Base-by-base conservation (phyloP, 35 echinoderm and acorn worm genomes). In the Lytechinus pictus region DNA sequence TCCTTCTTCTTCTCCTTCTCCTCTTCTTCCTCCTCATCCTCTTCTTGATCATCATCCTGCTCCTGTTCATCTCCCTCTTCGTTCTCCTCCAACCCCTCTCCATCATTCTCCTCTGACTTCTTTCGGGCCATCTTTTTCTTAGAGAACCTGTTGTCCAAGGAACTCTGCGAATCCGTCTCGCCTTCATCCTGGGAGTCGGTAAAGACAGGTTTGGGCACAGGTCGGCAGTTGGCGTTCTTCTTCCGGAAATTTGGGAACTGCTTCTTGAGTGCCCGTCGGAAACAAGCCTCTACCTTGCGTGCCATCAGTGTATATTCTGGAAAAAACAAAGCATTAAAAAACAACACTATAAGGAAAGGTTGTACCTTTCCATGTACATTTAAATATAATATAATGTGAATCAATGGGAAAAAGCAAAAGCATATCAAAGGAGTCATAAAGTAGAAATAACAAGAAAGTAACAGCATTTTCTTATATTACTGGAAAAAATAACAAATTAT, bases 251-350 rank as follows among this genome's bases (percentile, higher is more conserved):
- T 93, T 54, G 92, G 92, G 7, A 93, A 93, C 53, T 93, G 92
- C 92, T 93, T 93, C 54, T 93, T 93, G 54, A 93, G 54, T 13
- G 92, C 92, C 3, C 92, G 92, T 0, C 92, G 52, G 92, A 96
- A 96, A 21, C 94, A 94, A 71, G 94, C 94, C 94, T 96, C 94
- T 56, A 96, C 79, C 55, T 94, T 95, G 54, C 87, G 54, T 61
- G 96, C 96, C 96, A 96, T 96, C 61, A 95, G 24, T 24, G 96
- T 96, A 33, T 96, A 96, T 92, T 96, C 96, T 96, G 27, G 53
- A 93, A 19, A 96, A 93, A 61, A 71, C 13, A 95, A 10, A 87
- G n/a, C 14, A 95, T 54, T n/a, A 28, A 27, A 28, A 9, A 28
- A 10, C 27, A 12, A 54, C 4, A n/a, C 14, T 10, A 54, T 94